Base-by-base conservation (phyloP, 1,140 invertebrate genomes). In the Drosophila lacteicornis region DNA sequence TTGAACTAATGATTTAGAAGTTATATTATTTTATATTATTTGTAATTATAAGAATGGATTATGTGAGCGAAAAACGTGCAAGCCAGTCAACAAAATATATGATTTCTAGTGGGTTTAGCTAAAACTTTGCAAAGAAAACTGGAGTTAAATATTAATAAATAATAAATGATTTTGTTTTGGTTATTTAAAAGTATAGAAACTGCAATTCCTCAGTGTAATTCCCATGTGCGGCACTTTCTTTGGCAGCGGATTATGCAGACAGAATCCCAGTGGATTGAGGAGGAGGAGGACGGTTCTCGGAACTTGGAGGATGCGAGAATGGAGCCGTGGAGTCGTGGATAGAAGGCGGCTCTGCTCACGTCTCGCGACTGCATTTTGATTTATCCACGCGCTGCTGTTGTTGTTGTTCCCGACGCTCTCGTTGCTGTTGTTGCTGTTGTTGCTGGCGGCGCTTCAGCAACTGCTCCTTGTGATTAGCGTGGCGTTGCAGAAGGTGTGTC, bases 401-500 rank as follows among this genome's bases (percentile, higher is more conserved):
- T 60, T 63, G 63, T 38, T 67, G 42, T 62, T 65, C 62, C 25
- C 47, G 53, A 11, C 33, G 33, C 33, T 36, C 33, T 43, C 43
- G 13, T 8, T 57, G 25, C 42, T 67, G 36, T 43, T 71, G 13
- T 8, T 57, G 25, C 42, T 67, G 36, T 43, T 71, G 69, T 73
- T 43, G 70, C 70, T 74, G 68, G 53, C 67, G 70, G 70, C 70
- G 70, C 70, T 74, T 73, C 45, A 59, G 15, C 68, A 36, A 73
- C 67, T 78, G 51, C 73, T 84, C 80, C 69, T 84, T 78, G 80
- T 87, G 84, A 87, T 87, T 87, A 87, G 84, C 84, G 84, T 87
- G 84, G 84, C 84, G 84, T 87, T 87, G 69, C 47, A 45, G 85
- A 70, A 90, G 85, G 85, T 90, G 85, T 90, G 85, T 84, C 85